Evolutionary conservation across 1,140 invertebrate species (phyloP), one percentile per base, ranked within the genome.

Genomic region (Cydia strobilella): DNA sequence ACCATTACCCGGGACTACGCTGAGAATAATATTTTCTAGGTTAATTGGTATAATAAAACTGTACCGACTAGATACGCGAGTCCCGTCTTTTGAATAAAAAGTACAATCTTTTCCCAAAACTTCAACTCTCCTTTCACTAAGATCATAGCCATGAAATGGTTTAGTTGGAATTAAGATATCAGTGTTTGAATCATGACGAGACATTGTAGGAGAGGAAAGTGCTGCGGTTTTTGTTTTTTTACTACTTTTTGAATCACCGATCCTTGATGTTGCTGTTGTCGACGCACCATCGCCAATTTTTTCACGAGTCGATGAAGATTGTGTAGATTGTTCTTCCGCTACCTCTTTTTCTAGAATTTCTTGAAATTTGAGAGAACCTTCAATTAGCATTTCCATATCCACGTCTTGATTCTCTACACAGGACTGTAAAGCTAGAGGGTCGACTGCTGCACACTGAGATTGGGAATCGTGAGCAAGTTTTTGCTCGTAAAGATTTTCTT

Each of bases 101-200:
- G 78, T 86, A 4, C 84, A 86, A 76, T 84, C 87, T 75, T 88
- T 84, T 74, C 93, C 90, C 75, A 90, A 90, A 15, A 93, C 86
- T 83, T 94, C 93, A 31, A 94, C 86, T 73, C 94, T 90, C 75
- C 89, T 82, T 25, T 89, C 86, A 10, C 93, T 91, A 23, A 94
- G 87, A 82, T 94, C 86, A 77, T 93, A 93, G 12, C 90, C 90
- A 25, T 77, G 78, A 81, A 93, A 92, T 59, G 84, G 80, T 77
- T 90, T 90, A 48, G 73, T 73, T 1, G 62, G 72, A 35, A 72
- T 59, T n/a, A 75, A 25, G 25, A 76, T 20, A 18, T 77, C 66
- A 9, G 13, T 45, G 62, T 71, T 23, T 10, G 59, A 77, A 15
- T 73, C 73, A 63, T 72, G 74, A 3, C 63, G 75, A 10, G 77